These are phyloP conservation scores for Magallana nippona DNA, from an alignment of 2,888 invertebrate species.

Conservation along the genomic window DNA sequence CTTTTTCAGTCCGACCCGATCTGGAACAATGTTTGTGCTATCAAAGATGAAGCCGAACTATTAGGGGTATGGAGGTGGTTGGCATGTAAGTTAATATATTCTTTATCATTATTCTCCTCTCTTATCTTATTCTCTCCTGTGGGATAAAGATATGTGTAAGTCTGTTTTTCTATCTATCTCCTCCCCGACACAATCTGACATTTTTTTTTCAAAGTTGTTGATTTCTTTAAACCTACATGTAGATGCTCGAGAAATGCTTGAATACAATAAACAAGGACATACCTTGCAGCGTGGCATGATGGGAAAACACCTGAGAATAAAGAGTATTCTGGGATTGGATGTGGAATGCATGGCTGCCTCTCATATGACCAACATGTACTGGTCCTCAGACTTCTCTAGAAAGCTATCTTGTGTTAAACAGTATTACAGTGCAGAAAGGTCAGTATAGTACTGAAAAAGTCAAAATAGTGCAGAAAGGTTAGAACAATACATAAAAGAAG, in stretches of 20 bases:
- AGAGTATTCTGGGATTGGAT: slow-evolving; percentile 47
- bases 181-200: too few relatives aligned
- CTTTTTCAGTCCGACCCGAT: slow-evolving; percentile 67
- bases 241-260: slow-evolving; percentile 45
- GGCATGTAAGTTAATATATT: slow-evolving; percentile 80
- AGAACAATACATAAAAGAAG: too few relatives aligned
- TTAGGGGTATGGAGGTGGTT: slow-evolving; percentile 92
- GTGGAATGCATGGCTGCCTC: slow-evolving; percentile 17
- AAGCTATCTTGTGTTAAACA: slow-evolving; percentile 53
- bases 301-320: slow-evolving; percentile 44
- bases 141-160: background rate
- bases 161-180: background rate
- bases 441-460: background rate
- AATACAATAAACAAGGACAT: slow-evolving; percentile 22
- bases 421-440: slow-evolving; percentile 74
- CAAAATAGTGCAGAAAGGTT: background rate
- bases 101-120: background rate
- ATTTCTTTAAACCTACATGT: background rate
- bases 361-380: slow-evolving; percentile 37
- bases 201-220: background rate
- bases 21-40: slow-evolving; percentile 86
- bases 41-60: slow-evolving; percentile 84
- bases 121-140: slow-evolving; percentile 46
- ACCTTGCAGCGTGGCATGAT: slow-evolving; percentile 26
- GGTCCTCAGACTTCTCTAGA: slow-evolving; percentile 36